Conservation (phyloP, 2,113 vertebrate genomes). For the Todiramphus chloris region DNA sequence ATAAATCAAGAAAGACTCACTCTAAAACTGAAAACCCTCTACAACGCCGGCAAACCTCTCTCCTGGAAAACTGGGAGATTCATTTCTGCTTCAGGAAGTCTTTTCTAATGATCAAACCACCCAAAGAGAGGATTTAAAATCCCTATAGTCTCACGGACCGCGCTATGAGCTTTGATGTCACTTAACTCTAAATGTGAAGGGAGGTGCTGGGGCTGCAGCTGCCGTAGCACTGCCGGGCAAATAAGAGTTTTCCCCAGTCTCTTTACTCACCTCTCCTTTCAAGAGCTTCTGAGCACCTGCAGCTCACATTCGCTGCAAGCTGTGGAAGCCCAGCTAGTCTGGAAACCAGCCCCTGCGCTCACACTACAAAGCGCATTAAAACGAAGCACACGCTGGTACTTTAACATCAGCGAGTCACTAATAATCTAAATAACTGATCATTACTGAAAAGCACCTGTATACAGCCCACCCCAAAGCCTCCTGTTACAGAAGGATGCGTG, state of each 20-base stretch:
- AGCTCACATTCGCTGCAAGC: not conserved
- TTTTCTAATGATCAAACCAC: not conserved
- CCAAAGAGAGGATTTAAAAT: not conserved
- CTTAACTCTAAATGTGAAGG: not conserved
- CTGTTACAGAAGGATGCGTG: not conserved
- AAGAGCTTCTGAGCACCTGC: conserved; percentile 42
- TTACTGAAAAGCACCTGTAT: conserved; percentile 14
- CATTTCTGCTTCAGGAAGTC: not conserved
- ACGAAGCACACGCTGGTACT: not conserved
- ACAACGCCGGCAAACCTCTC: not conserved
- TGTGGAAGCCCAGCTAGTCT: not conserved
- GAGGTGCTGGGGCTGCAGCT: not conserved
- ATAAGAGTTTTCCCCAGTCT: not conserved
- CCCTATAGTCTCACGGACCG: not conserved
- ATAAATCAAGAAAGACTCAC: not conserved
- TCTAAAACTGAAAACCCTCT: not conserved
- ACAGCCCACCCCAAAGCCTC: not conserved
- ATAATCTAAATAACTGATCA: conserved; percentile 24
- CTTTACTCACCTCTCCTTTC: not conserved
- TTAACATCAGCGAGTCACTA: conserved; percentile 2
- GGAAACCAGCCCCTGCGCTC: not conserved
- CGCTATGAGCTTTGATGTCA: not conserved
- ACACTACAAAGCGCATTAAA: not conserved
- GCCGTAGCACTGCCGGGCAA: not conserved
- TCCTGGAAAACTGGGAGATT: not conserved